Evolutionary conservation across 2,888 invertebrate genomes (phyloP), one percentile per base, ranked within the genome.

Genomic region (Enchytraeus crypticus): DNA sequence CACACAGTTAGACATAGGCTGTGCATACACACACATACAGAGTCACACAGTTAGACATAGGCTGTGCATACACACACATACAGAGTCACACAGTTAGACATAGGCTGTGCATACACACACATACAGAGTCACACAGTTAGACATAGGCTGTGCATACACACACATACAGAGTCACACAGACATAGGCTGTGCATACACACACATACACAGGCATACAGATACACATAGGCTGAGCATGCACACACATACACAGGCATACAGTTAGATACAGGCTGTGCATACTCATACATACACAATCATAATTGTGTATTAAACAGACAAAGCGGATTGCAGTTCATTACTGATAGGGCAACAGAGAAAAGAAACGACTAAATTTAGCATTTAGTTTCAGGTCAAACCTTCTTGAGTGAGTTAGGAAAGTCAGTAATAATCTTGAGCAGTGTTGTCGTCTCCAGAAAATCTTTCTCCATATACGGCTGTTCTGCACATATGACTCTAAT

Each of bases 401-500:
- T 92, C 79, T 89, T 75, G 23, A 75, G 68, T 54, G 80, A 74
- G 66, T 88, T 88, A 77, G 89, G 86, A 82, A 89, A 96, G 76
- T 93, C 93, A 64, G 89, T 90, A 81, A 96, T 89, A 77, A 93
- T 90, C 82, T 92, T 91, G 66, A 92, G 89, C 80, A 96, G 62
- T 32, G 73, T 69, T 45, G 68, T 67, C 11, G 95, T 96, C 83
- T 96, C 96, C 18, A 90, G 88, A 81, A 92, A 97, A 81, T 95
- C 92, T 76, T 88, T 85, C 77, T 95, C 95, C 82, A 91, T 88
- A 79, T 85, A 93, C 3, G 97, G 89, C 77, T 96, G 92, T 65
- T 92, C 90, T 63, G 93, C 92, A 81, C 98, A 98, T 43, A 99
- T 82, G 64, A 97, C 88, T 66, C 98, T 84, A 75, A 98, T 96